Evolutionary conservation across 2,888 invertebrate genomes (phyloP), one percentile per base, ranked within the genome.

Genomic region (Hemistola chrysoprasaria): DNA sequence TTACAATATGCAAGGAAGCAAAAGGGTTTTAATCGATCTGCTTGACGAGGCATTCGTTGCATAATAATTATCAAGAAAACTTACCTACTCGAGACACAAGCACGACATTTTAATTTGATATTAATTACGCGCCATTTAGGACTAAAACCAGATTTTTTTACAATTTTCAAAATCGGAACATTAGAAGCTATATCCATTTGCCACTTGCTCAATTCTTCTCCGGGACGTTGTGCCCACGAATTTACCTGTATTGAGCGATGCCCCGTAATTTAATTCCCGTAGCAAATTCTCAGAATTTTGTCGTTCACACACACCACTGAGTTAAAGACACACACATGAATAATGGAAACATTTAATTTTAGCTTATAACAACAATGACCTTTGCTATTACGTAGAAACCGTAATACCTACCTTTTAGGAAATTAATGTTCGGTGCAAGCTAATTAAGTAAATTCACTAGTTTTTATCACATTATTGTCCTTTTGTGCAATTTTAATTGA

Each of bases 241-340:
- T 69, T 70, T 73, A 76, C 73, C 76, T 76, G 71, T 76, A 78
- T 80, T 56, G 78, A 80, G 61, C 78, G 74, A 54, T 51, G 48
- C 40, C 51, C 40, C 38, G 34, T 39, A 37, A 32, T 38, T 41
- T 30, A 46, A 49, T 52, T 50, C 50, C 39, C 34, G 42, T 31
- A 69, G 71, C 73, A 50, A 73, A 65, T 86, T 86, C 85, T 69
- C 41, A 74, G 85, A 85, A 86, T 65, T 82, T 67, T 71, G 75
- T 77, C 78, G 67, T 77, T 62, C 67, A 80, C 70, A 62, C 71
- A 74, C 70, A 68, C 65, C 44, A 51, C 40, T 44, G 60, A 45
- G 49, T 25, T 33, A 40, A 40, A 41, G 65, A 71, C 77, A 39
- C 59, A 69, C 70, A 68, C 67, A 62, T 25, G 46, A 47, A 50